A percentile compares a stretch with the other conserved stretches of the same genome.
phyloP scores from a whole-genome alignment of 2,113 vertebrate species.

The Anguilla rostrata region DNA sequence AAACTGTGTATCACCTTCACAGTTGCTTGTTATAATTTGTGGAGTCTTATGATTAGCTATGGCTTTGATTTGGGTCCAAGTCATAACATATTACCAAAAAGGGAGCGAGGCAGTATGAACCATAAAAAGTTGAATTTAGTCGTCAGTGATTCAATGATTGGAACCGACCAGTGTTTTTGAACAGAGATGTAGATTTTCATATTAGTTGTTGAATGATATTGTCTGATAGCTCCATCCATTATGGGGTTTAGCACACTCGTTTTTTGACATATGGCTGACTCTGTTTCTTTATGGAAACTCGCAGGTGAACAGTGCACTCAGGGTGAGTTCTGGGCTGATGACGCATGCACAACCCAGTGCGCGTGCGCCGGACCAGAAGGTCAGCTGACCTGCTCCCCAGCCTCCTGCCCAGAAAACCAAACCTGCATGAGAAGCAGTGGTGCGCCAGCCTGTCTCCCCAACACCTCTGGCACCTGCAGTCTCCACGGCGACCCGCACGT shows the following conservation, averaged over 20 bases:
- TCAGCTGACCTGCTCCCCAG: conserved; percentile 63
- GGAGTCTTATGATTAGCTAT: neutral
- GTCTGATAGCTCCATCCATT: too few relatives aligned
- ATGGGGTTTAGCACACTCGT: too few relatives aligned
- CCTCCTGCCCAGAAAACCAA: conserved; percentile 57
- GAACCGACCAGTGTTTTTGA: neutral
- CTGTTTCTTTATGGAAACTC: conserved; percentile 15
- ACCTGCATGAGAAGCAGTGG: conserved; percentile 59
- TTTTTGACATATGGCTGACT: neutral
- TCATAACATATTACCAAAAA: neutral
- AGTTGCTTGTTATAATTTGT: neutral
- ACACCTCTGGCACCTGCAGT: conserved; percentile 65
- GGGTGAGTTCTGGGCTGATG: conserved; percentile 72
- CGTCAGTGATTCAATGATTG: neutral
- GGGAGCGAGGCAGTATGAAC: too few relatives aligned
- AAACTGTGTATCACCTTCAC: neutral
- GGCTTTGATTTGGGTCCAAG: neutral
- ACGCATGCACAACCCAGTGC: conserved; percentile 65
- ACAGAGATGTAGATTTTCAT: too few relatives aligned
- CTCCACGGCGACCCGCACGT: conserved; percentile 69
- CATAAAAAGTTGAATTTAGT: neutral
- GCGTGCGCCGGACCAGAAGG: conserved; percentile 59
- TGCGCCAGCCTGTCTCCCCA: conserved; percentile 38
- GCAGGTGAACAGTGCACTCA: conserved; percentile 63
- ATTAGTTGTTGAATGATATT: too few relatives aligned